These are phyloP conservation scores for Sitta carolinensis DNA, from an alignment of 2,797 vertebrate genomes.

Conservation along the genomic window DNA sequence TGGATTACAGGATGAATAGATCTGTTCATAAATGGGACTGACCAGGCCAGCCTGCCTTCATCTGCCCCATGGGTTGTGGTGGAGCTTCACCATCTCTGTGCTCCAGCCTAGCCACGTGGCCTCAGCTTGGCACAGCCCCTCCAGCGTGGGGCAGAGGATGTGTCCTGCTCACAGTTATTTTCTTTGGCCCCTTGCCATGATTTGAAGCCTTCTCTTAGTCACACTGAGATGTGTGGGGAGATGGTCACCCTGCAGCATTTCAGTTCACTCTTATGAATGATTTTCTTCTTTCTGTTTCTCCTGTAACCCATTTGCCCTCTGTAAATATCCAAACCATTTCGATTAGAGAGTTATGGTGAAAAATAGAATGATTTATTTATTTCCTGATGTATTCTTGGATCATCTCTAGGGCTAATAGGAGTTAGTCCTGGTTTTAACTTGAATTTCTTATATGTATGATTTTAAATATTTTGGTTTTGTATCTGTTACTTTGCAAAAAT, in stretches of 20 bases:
- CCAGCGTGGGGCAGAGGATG: neutral
- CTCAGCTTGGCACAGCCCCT: neutral
- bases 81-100: neutral
- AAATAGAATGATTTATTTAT: conserved; percentile 38
- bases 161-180: neutral
- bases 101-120: neutral
- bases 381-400: neutral
- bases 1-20: neutral
- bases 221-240: neutral
- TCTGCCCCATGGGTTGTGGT: neutral
- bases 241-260: neutral
- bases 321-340: neutral
- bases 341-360: neutral
- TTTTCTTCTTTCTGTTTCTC: neutral
- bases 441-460: conserved; percentile 48
- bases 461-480: conserved; percentile 15
- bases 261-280: neutral
- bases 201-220: neutral
- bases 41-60: neutral
- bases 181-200: neutral
- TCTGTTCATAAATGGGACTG: neutral
- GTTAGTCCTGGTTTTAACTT: conserved; percentile 71
- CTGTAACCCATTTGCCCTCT: neutral
- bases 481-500: conserved; percentile 49
- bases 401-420: neutral